phyloP scores from a whole-genome alignment of 2,113 vertebrate species.

The Nothoprocta perdicaria region DNA sequence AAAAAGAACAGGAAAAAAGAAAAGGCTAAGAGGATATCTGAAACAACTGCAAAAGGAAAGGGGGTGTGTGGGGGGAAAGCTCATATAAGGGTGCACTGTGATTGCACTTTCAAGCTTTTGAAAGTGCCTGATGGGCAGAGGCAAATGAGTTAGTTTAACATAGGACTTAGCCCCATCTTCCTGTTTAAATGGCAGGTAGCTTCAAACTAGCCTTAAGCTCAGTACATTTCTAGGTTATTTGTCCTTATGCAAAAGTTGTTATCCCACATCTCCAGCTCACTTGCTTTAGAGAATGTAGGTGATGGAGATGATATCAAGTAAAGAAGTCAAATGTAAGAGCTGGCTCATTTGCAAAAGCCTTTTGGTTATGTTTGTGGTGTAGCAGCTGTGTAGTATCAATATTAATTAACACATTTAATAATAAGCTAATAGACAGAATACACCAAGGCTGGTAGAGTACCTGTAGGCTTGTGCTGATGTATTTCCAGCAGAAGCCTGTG shows the following conservation, averaged over 20 bases:
- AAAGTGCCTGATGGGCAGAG: slow-evolving; percentile 42
- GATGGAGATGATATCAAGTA: neutral
- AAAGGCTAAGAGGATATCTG: slow-evolving; percentile 12
- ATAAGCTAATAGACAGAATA: neutral
- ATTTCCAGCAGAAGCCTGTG: neutral
- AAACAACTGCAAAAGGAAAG: slow-evolving; percentile 32
- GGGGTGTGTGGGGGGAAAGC: slow-evolving; percentile 38
- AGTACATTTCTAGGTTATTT: slow-evolving; percentile 30
- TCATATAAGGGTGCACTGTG: slow-evolving; percentile 19
- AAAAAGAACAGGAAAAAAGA: neutral
- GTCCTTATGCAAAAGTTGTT: neutral
- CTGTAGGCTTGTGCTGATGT: neutral
- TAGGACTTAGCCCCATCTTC: slow-evolving; percentile 41
- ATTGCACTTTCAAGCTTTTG: slow-evolving; percentile 36
- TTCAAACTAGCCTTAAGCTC: slow-evolving; percentile 34
- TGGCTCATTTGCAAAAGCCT: neutral
- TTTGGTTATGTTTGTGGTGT: neutral
- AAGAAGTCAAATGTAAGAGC: neutral
- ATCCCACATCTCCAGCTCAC: neutral
- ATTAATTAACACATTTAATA: slow-evolving; percentile 7
- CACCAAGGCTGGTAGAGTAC: neutral
- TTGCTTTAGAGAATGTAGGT: neutral
- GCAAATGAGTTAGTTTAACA: slow-evolving; percentile 59
- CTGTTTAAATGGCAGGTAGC: slow-evolving; percentile 23
- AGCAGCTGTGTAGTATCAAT: neutral